These are phyloP conservation scores for Recurvirostra avosetta DNA, from an alignment of 2,113 vertebrate genomes.

Conservation along the genomic window DNA sequence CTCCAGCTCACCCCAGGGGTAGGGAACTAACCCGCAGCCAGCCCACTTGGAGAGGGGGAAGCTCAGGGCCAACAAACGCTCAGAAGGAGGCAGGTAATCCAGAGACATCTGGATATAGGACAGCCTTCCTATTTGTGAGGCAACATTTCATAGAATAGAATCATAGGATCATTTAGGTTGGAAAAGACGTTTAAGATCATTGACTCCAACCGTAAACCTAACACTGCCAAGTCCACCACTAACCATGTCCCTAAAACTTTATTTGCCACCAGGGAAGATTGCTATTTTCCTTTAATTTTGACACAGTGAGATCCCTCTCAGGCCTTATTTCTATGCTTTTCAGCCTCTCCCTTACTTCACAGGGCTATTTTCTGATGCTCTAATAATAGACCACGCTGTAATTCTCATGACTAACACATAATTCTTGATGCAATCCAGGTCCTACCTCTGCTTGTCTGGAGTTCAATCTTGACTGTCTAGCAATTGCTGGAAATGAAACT, in stretches of 20 bases:
- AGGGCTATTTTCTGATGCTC: slow-evolving; percentile 40
- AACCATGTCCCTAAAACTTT: not conserved
- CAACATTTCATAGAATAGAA: not conserved
- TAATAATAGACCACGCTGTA: slow-evolving; percentile 21
- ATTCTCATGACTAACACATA: slow-evolving; percentile 42
- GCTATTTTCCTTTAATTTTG: slow-evolving; percentile 7
- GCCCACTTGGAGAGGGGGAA: not conserved
- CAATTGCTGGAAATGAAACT: slow-evolving; percentile 58
- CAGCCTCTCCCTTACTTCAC: slow-evolving; percentile 1
- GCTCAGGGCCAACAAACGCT: not conserved
- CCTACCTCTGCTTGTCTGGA: slow-evolving; percentile 29
- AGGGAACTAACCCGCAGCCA: not conserved
- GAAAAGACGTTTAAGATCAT: not conserved
- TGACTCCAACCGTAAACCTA: not conserved
- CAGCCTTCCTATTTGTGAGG: not conserved
- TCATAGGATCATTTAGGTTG: not conserved
- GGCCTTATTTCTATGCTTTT: not conserved
- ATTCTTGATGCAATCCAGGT: slow-evolving; percentile 31
- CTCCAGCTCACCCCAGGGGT: not conserved
- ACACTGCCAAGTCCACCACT: not conserved
- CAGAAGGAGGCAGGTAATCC: not conserved
- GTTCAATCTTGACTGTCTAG: slow-evolving; percentile 50
- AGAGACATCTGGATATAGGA: not conserved
- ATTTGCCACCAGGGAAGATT: not conserved
- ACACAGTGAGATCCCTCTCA: not conserved